phyloP scores from a whole-genome alignment of 2,888 invertebrate species.

The Cotesia congregata region DNA sequence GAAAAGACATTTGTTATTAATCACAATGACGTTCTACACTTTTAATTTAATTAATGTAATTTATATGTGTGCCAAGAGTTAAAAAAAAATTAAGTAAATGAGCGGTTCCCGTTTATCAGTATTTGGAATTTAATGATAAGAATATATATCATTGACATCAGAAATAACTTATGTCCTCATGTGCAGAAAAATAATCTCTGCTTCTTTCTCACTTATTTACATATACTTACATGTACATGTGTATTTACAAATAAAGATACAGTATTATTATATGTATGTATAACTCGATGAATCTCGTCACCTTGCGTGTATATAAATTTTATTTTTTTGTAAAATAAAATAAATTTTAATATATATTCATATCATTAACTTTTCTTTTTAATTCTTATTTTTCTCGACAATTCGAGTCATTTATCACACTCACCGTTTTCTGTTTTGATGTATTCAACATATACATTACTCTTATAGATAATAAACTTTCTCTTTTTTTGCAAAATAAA shows the following conservation, averaged over 20 bases:
- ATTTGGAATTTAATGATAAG: conserved; percentile 27
- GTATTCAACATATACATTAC: neutral
- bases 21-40: neutral
- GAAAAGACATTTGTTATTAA: conserved; percentile 9
- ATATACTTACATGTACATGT: neutral
- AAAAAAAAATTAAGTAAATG: conserved; percentile 15
- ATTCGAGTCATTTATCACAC: neutral
- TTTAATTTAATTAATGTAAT: conserved; percentile 17
- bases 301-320: conserved; percentile 2
- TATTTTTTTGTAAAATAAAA: neutral
- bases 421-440: neutral
- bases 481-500: neutral
- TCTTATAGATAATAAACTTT: neutral
- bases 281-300: neutral
- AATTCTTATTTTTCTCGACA: neutral
- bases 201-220: conserved; percentile 5
- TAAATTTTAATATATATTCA: neutral
- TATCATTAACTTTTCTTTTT: conserved; percentile 15
- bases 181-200: neutral
- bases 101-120: conserved; percentile 26
- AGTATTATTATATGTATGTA: neutral
- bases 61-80: neutral
- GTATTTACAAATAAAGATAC: neutral
- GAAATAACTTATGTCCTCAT: conserved; percentile 23
- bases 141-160: conserved; percentile 27